Evolutionary conservation across 2,113 vertebrate species (phyloP), one percentile per base, ranked within the genome.

Genomic region (Pipra filicauda): DNA sequence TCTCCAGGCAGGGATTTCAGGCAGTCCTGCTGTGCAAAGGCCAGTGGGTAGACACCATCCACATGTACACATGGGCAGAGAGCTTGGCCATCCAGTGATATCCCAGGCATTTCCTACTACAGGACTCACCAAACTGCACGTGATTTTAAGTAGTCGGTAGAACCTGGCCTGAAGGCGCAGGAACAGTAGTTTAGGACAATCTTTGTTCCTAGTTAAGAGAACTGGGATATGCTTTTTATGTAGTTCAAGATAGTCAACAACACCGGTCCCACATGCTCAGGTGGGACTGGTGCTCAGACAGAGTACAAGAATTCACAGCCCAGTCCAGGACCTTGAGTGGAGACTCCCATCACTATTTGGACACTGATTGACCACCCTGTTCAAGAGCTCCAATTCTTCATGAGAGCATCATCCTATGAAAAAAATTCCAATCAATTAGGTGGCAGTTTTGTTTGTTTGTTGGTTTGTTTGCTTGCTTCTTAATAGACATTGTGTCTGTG

Each of bases 51-150:
- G 17, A 18, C 5, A 41, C 8, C 15, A 37, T 8, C 43, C 71
- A 4, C 4, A 8, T 3, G 5, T 41, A 78, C 12, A 27, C 0
- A 1, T 26, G 46, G 49, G 19, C 0, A 1, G 46, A 88, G 13
- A 71, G 11, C 8, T 43, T 1, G 6, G 26, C 10, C 19, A 12
- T 26, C 7, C 65, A 51, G 21, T 0, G 0, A 19, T 24, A 15
- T 9, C 24, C 12, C 21, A 46, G 55, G 7, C 13, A 72, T 26
- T 82, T 88, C 18, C 17, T 5, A 0, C 16, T 78, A 10, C n/a
- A 35, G 10, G 14, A 67, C 8, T 77, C 33, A 33, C 14, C 61
- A 88, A 67, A 71, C 12, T 0, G 1, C 18, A 51, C 0, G 1
- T 37, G 17, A 59, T 27, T 85, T 91, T 35, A 64, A 69, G 35